Base-by-base conservation (phyloP, 2,888 invertebrate genomes). In the Drosophila subquinaria region DNA sequence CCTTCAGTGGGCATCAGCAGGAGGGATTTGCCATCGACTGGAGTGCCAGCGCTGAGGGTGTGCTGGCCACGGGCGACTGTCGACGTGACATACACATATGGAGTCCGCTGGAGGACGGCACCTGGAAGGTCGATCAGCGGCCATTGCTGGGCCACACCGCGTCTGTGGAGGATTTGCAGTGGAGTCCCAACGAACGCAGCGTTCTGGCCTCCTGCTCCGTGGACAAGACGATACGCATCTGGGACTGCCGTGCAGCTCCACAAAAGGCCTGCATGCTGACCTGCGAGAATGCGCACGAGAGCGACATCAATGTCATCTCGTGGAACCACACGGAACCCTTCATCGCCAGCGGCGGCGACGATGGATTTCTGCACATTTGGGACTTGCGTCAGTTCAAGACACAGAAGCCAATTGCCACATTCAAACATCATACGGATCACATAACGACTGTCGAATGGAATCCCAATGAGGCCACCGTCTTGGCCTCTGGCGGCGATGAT, bases 361-460 rank as follows among this genome's bases (percentile, higher is more conserved):
- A 99, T 93, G 98, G 98, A 4, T 95, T 96, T 61, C 93, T 99
- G 35, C 97, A 97, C 91, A 95, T 99, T 59, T 99, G 99, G 99
- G 99, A 99, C 92, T 94, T 99, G 69, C 94, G 99, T 65, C 96
- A 96, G 82, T 97, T 98, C 83, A 94, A 96, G 78, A 94, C 94
- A 33, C 94, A 96, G 93, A 95, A 95, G 51, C 96, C 98, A 5
- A 96, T 98, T 4, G 99, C 98, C 0, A 95, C 96, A 36, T 98
- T 99, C 92, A 98, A 98, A 92, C 98, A 99, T 92, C 99, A 99
- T 93, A 96, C 96, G 3, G 96, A 95, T 48, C 97, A 98, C 2
- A 95, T 99, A 61, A 99, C 98, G 0, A 98, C 98, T 0, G 96
- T 99, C 5, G 98, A 99, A 93, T 99, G 99, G 99, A 97, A 97